A percentile compares a stretch with the other conserved stretches of the same genome.
Evolutionary conservation across 2,113 vertebrate species (phyloP).

Genomic region (Amazona vittata): DNA sequence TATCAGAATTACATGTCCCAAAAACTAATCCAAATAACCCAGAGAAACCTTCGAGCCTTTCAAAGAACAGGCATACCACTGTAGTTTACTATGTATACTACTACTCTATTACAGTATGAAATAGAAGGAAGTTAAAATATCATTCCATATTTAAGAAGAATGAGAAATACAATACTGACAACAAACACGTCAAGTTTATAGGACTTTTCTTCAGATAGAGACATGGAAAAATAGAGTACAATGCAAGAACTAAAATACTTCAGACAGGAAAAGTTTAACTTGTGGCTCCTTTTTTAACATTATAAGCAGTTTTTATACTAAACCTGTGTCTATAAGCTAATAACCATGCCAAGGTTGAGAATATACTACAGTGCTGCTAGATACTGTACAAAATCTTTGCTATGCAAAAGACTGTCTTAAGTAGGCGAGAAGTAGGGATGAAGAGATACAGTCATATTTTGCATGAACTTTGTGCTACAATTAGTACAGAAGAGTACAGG

Average conservation of each 20-base stretch:
- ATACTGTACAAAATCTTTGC: neutral
- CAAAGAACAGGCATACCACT: neutral
- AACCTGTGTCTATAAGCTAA: neutral
- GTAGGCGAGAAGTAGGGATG: neutral
- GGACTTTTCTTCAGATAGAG: neutral
- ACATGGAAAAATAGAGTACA: neutral
- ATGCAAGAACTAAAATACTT: neutral
- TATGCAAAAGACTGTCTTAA: neutral
- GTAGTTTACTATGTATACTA: neutral
- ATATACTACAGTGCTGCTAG: neutral
- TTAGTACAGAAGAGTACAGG: neutral
- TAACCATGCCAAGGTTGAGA: neutral
- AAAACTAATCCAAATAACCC: neutral
- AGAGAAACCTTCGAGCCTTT: neutral
- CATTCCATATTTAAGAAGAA: neutral
- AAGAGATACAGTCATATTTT: neutral
- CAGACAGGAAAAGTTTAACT: neutral
- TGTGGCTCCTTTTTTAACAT: neutral
- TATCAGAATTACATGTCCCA: neutral
- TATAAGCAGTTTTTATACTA: neutral
- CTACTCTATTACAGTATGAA: neutral
- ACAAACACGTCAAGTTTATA: neutral
- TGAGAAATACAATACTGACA: neutral
- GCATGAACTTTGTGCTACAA: neutral
- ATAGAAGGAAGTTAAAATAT: neutral